These are phyloP conservation scores for Galerucella calmariensis DNA, from an alignment of 2,888 invertebrate genomes.

Conservation along the genomic window DNA sequence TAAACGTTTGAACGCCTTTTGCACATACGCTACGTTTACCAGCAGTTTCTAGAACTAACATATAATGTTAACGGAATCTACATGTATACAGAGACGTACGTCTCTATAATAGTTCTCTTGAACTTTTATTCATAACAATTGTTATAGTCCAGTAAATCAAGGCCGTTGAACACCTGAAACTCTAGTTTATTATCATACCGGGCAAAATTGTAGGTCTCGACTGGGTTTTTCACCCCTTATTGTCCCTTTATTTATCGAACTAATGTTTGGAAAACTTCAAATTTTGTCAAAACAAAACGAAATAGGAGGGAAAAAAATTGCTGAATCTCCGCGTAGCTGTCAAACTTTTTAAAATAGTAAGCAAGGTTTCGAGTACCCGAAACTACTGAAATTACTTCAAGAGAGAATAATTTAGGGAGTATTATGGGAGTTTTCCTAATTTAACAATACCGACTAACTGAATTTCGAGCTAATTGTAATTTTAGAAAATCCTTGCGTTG, in stretches of 20 bases:
- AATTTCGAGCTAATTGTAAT: conserved; percentile 32
- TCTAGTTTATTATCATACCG: no score
- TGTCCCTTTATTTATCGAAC: no score
- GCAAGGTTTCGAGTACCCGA: conserved; percentile 17
- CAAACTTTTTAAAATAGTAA: conserved; percentile 34
- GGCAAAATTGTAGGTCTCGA: no score
- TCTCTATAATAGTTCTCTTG: no score
- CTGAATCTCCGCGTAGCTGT: conserved; percentile 19
- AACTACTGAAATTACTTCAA: conserved; percentile 30
- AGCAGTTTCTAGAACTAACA: not conserved
- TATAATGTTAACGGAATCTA: no score
- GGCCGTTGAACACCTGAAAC: no score
- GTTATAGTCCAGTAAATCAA: no score
- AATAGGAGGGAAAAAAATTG: conserved; percentile 11
- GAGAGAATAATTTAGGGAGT: conserved; percentile 40
- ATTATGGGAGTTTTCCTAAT: conserved; percentile 35
- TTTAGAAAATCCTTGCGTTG: conserved; percentile 17
- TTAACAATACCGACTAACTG: conserved; percentile 36
- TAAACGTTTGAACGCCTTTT: conserved; percentile 48
- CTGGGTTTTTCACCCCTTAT: no score
- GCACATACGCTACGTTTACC: conserved; percentile 9
- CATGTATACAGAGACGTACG: no score
- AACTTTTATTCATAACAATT: no score
- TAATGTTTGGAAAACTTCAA: not conserved
- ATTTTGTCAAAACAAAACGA: conserved; percentile 6